Evolutionary conservation across 92 coral and sea anemone genomes (phyloP), one percentile per base, ranked within the genome.

Genomic region (Porites cylindrica): DNA sequence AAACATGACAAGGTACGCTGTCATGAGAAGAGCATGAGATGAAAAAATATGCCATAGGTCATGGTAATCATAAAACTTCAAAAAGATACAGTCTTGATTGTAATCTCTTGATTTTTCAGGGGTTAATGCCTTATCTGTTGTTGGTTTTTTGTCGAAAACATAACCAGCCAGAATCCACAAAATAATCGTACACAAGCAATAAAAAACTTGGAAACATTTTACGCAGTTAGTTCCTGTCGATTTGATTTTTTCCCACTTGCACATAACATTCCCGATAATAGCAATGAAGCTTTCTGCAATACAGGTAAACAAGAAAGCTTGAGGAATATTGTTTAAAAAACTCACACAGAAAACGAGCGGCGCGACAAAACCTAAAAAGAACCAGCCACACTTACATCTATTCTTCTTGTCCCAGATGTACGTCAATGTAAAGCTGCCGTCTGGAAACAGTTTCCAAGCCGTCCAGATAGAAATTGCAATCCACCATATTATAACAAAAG

Each of bases 41-140:
- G 99, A 96, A 83, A 94, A 66, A 51, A 96, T 93, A 81, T 96
- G 99, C 99, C 99, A 96, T 24, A 93, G 32, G 56, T 96, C 98
- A 19, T 92, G 96, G 53, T 77, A 63, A 66, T 93, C 98, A 64
- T 90, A 96, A 84, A 94, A 96, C 1, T 79, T 76, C 70, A 90
- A 72, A 8, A 82, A 59, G 16, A 75, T 80, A 77, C 98, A 96
- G 1, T 92, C 93, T 72, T 88, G 59, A 80, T 96, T 96, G 9
- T 88, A 80, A 77, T 92, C 94, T 54, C 98, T 90, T n/a, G 98
- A 96, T 23, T n/a, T 19, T 11, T 85, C 91, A 18, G 98, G 96
- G 8, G 77, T 2, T 38, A 29, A 67, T 3, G 90, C 80, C 76
- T 96, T 96, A 13, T 94, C 91, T 11, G 97, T 87, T 4, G 96